A percentile compares a stretch with the other conserved stretches of the same genome.
Conservation (phyloP, 2,797 vertebrate genomes). For the Anguilla pacifica region DNA sequence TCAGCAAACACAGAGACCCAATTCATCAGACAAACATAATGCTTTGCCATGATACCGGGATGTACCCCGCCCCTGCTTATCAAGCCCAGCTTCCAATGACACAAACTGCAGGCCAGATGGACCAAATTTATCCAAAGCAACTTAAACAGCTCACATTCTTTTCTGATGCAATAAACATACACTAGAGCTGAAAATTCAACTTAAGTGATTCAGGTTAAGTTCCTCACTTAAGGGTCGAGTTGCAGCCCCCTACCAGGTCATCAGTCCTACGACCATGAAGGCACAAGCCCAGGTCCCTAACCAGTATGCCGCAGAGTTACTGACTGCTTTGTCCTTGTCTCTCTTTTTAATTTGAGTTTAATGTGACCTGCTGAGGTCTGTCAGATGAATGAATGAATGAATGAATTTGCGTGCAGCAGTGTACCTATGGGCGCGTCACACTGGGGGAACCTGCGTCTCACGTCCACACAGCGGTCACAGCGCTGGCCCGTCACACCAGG, state of each 20-base stretch:
- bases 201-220: too few species aligned
- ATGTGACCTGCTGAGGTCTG: background rate
- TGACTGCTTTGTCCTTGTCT: background rate
- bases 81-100: slow-evolving; percentile 43
- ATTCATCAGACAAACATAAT: background rate
- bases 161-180: background rate
- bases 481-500: slow-evolving; percentile 70
- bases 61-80: background rate
- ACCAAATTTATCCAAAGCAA: background rate
- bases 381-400: background rate
- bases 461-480: slow-evolving; percentile 79
- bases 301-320: background rate
- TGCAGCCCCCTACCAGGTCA: background rate
- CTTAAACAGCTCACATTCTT: background rate
- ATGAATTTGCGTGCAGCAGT: background rate
- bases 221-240: too few species aligned
- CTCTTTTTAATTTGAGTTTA: background rate
- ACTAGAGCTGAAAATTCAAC: too few species aligned
- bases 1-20: background rate
- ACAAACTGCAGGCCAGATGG: background rate
- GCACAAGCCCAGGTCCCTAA: background rate
- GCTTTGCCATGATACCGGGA: background rate
- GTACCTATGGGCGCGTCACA: slow-evolving; percentile 72
- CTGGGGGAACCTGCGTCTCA: slow-evolving; percentile 71
- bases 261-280: background rate